Conservation (phyloP, 2,888 invertebrate genomes). For the Adineta ricciae region DNA sequence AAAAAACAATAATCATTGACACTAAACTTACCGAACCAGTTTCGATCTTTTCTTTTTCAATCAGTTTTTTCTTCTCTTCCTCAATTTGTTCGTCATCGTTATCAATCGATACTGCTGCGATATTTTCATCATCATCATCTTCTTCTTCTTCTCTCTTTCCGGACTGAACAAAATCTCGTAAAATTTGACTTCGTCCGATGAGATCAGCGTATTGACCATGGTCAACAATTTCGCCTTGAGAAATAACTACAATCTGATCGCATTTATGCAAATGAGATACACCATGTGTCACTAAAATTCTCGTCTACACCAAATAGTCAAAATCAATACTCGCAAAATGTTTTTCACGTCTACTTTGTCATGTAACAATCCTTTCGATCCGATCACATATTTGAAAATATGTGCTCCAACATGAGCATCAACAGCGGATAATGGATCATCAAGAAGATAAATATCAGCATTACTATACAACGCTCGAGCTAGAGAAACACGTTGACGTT, state of each 20-base stretch:
- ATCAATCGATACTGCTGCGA: no score
- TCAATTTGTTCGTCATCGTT: no score
- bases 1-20: no score
- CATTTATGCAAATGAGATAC: constrained; percentile 36
- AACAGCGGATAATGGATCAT: constrained; percentile 87
- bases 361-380: constrained; percentile 57
- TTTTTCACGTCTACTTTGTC: constrained; percentile 44
- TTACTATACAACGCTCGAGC: constrained; percentile 49
- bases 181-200: constrained; percentile 11
- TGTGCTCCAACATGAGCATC: constrained; percentile 95
- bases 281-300: constrained; percentile 37
- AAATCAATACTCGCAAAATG: no score
- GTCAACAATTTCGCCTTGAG: constrained; percentile 36
- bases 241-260: constrained; percentile 37
- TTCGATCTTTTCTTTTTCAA: constrained; percentile 32
- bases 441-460: constrained; percentile 68
- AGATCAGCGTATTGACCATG: constrained; percentile 37
- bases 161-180: neutral
- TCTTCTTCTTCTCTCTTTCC: neutral
- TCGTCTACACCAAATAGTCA: constrained; percentile 34
- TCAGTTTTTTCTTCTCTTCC: constrained; percentile 8
- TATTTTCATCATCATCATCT: neutral
- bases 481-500: constrained; percentile 48
- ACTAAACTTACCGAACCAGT: constrained; percentile 28
- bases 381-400: constrained; percentile 84